Base-by-base conservation (phyloP, 2,888 invertebrate species). In the Caenorhabditis parvicauda region DNA sequence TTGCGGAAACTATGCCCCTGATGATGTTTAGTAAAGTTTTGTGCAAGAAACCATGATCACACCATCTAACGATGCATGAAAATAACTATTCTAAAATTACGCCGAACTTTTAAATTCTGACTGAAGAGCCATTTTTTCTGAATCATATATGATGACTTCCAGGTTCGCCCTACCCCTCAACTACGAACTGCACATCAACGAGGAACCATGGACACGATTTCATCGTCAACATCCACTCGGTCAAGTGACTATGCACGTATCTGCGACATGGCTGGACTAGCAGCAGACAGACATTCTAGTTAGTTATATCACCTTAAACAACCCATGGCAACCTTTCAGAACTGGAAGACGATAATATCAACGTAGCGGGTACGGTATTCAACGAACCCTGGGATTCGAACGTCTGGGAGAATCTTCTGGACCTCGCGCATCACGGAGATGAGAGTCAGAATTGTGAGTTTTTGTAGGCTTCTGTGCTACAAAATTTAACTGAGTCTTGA, bases 341-440 rank as follows among this genome's bases (percentile, higher is more conserved):
- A 52, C 49, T 58, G 41, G 78, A 79, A 24, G 78, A 77, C 29
- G 79, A 79, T 50, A 63, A 64, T 21, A 63, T 77, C n/a, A 72
- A 72, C 53, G 75, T 79, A 6, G 79, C 80, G 5, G 89, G 88
- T 27, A 92, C 92, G 0, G 89, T 90, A 7, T 92, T 92, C 83
- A 91, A 90, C 2, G 91, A 91, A 75, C 92, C 92, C 0, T 92
- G 92, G 92, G 90, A 90, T 81, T 88, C 88, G 67, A 87, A 88
- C 12, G 87, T 88, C 51, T 89, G 89, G 89, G 89, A 89, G 70
- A 87, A 88, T 46, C 83, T 90, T 59, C 84, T 90, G 43, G 77
- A 67, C 41, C 47, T 70, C 47, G 70, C 70, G n/a, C 59, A 70
- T 44, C 70, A 70, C 48, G 65, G 67, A 9, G 70, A 70, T 49